Evolutionary conservation across 2,888 invertebrate species (phyloP).

Genomic region (Rutpela maculata): DNA sequence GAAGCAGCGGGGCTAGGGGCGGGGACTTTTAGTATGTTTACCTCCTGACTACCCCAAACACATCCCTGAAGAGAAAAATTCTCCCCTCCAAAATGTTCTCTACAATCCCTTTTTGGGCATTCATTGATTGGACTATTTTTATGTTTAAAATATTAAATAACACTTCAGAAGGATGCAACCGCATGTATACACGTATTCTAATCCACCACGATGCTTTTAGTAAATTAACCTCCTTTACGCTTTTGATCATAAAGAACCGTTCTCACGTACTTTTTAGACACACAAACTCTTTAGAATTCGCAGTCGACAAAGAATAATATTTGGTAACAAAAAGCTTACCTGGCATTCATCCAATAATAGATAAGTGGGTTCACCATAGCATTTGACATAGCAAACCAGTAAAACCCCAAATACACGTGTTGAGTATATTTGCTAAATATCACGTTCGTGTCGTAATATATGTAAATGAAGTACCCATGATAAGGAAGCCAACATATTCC

Average conservation of each 20-base stretch:
- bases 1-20: too few relatives aligned
- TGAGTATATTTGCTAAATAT: constrained; percentile 84
- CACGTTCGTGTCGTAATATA: constrained; percentile 82
- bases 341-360: constrained; percentile 95
- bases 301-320: background rate
- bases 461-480: constrained; percentile 90
- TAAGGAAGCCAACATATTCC: constrained; percentile 94
- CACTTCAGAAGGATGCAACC: too few relatives aligned
- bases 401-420: constrained; percentile 90
- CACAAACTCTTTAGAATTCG: background rate
- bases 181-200: too few relatives aligned
- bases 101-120: too few relatives aligned
- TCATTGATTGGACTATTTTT: too few relatives aligned
- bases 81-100: too few relatives aligned
- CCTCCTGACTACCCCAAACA: too few relatives aligned
- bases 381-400: constrained; percentile 95
- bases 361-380: constrained; percentile 95
- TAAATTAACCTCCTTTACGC: background rate
- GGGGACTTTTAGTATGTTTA: too few relatives aligned
- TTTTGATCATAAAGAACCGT: background rate
- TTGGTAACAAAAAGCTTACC: constrained; percentile 74
- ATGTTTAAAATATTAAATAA: background rate
- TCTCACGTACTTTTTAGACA: background rate
- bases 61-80: too few relatives aligned
- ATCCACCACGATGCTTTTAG: background rate